Percentiles rank a stretch among this genome's conserved stretches.
Evolutionary conservation across 2,113 vertebrate genomes (phyloP).

Genomic region (Neopipo cinnamomea): DNA sequence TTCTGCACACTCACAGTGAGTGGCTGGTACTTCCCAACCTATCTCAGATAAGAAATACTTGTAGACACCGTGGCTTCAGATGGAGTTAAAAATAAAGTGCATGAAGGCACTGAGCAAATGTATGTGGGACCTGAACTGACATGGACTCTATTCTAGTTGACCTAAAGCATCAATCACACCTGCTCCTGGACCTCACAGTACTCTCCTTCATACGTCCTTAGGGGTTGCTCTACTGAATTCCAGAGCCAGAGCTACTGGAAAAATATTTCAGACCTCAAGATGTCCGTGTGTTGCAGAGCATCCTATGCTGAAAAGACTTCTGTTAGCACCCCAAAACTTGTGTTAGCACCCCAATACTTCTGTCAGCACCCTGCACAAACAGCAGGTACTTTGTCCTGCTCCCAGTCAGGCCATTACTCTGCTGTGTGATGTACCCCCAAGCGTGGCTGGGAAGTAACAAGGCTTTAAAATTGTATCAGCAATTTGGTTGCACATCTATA

Average conservation of each 20-base stretch:
- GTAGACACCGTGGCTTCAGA: neutral
- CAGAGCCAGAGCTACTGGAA: neutral
- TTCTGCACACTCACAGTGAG: neutral
- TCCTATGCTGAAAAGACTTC: neutral
- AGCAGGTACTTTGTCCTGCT: neutral
- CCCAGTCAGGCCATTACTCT: neutral
- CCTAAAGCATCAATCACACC: neutral
- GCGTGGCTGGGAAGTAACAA: neutral
- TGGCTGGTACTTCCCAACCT: neutral
- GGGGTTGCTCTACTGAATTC: neutral
- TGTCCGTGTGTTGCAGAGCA: neutral
- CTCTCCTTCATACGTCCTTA: neutral
- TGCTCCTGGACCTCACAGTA: neutral
- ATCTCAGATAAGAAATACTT: neutral
- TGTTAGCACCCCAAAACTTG: too few relatives aligned
- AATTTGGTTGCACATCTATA: neutral
- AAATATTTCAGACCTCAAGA: neutral
- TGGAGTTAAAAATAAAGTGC: neutral
- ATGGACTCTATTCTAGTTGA: neutral
- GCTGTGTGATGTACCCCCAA: neutral
- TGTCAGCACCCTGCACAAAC: neutral
- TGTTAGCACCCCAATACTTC: neutral
- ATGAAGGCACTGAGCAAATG: neutral
- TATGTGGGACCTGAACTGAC: neutral
- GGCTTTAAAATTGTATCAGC: neutral